Evolutionary conservation across 2,797 vertebrate genomes (phyloP), one percentile per base, ranked within the genome.

Genomic region (Synaphobranchus kaupii): DNA sequence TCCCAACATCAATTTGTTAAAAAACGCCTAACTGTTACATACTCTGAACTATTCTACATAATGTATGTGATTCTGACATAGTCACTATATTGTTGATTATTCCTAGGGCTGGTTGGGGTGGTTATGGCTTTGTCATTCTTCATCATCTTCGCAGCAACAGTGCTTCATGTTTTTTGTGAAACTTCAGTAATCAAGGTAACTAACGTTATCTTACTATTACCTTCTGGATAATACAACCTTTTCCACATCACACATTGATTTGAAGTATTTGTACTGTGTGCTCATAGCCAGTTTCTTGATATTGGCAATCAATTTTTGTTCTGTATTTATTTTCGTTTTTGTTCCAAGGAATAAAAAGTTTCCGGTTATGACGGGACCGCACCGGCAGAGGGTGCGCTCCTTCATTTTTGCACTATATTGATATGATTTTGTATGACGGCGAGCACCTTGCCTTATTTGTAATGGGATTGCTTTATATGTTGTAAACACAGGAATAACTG

Each of bases 151-250:
- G 94, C 95, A 91, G 93, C 94, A 50, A 94, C 94, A 82, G 93
- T 95, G 91, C 94, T 96, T 90, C 94, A 95, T 4, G 95, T 95
- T 90, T 93, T 93, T 93, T 94, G 94, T 0, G 95, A 96, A 91
- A 95, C 94, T 76, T 93, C 93, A 85, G 90, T 94, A 84, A 95
- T 93, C 12, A 95, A 96, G 95, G 96, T 97, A 95, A 6, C 28
- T 96, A 95, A 3, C 5, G 0, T 22, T 22, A 4, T 1, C 17
- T 86, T 85, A 54, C 28, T 13, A 25, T 83, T 9, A 54, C 20
- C 15, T 56, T 25, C 56, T 54, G 44, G 22, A 15, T 3, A 0
- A 28, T 54, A 3, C 28, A n/a, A 31, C 9, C 0, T n/a, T 22
- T 47, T 63, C 31, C 44, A 22, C 44, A 80, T 48, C 39, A 80